Evolutionary conservation across 1,140 invertebrate species (phyloP).

Genomic region (Pinna nobilis): DNA sequence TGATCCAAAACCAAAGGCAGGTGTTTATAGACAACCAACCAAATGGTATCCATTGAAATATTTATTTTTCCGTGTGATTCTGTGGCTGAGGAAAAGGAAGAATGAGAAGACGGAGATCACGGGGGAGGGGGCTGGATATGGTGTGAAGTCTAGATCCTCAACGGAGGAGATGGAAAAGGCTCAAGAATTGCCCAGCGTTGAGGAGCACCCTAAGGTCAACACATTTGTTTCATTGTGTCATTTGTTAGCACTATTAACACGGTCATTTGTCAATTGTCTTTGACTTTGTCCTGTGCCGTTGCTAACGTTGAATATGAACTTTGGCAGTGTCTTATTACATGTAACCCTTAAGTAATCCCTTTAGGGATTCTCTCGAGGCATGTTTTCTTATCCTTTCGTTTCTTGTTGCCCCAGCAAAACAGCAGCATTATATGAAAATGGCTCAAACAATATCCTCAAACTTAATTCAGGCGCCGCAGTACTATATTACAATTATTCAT

Average conservation of each 20-base stretch:
- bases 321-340: background rate
- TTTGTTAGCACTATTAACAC: background rate
- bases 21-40: conserved; percentile 79
- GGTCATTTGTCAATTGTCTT: background rate
- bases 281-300: background rate
- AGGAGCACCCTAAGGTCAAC: conserved; percentile 74
- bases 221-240: background rate
- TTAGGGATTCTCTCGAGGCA: no score
- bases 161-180: conserved; percentile 78
- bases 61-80: conserved; percentile 76
- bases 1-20: conserved; percentile 76
- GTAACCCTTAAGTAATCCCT: no score
- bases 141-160: conserved; percentile 74
- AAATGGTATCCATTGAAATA: conserved; percentile 82
- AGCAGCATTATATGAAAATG: no score
- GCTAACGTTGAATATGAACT: background rate
- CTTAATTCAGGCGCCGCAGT: no score
- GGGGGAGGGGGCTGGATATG: conserved; percentile 71
- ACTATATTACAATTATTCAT: no score
- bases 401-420: no score
- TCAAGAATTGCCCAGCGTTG: conserved; percentile 77
- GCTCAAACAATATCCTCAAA: no score
- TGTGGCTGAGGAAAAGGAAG: conserved; percentile 78
- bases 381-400: no score
- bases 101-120: conserved; percentile 47